Evolutionary conservation across 2,888 invertebrate species (phyloP), one percentile per base, ranked within the genome.

Genomic region (Panzeria rudis): DNA sequence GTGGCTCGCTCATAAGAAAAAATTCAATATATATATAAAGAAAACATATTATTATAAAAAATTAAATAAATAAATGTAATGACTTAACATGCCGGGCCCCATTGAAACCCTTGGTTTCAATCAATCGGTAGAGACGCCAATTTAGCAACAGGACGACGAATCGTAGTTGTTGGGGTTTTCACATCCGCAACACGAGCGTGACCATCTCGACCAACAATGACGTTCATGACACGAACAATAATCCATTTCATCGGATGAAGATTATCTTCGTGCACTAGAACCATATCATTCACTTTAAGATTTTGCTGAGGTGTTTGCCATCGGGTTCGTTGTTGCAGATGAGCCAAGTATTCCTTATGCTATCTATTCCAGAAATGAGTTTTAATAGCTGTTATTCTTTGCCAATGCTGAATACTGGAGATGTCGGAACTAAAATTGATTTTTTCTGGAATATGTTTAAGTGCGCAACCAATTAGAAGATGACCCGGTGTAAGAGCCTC

Each of bases 401-500:
- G 59, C 68, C 78, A 72, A 13, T 56, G 72, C 0, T 64, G 59
- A 13, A 68, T 0, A 25, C 13, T 9, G 13, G 59, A 41, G 23
- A 83, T 72, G 5, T 75, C 69, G 0, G 41, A 11, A 9, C 23
- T 50, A 15, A n/a, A 61, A 3, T 29, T 38, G 2, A 13, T 5
- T 23, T 47, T 47, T n/a, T 72, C 78, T 1, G 77, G 71, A 56
- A 83, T 66, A 15, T 56, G 13, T 61, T 69, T 20, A 17, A 79
- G 52, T 0, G 66, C 17, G n/a, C 77, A 69, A 13, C 86, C 86
- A 52, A 86, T 80, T 3, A 86, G 13, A 1, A 86, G 73, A 20
- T 82, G 83, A 6, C 72, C 75, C 3, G 87, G 76, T 1, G 86
- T 83, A 15, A 87, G 50, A 0, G 71, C 83, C 17, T 86, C 77